Evolutionary conservation across 2,797 vertebrate species (phyloP), one percentile per base, ranked within the genome.

Genomic region (Muscicapa comitata): DNA sequence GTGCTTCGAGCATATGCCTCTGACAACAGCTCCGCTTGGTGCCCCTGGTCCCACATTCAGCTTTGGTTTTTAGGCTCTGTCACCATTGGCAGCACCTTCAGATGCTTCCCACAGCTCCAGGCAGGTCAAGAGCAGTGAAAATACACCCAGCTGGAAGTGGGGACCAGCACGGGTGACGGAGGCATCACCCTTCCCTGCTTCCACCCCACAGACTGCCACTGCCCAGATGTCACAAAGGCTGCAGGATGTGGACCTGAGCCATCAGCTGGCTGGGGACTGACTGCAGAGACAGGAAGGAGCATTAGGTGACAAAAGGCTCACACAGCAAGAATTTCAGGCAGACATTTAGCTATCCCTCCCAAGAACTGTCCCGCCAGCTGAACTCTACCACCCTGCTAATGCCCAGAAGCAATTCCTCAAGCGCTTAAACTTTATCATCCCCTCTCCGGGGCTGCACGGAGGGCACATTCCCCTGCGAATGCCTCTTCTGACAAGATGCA

Each of bases 1-100:
- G 15, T 58, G 78, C 84, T 40, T 33, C 91, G 28, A 93, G 93
- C 96, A 88, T 94, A 94, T 88, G 95, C 75, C 85, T 94, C 90
- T 26, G 65, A 50, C 31, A 61, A 55, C 85, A 77, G 91, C 79
- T 72, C 67, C 0, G 0, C 33, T 48, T 23, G 24, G 73, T 37
- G 73, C 54, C 78, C 54, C 65, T 43, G 43, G 70, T 54, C 68
- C 72, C 6, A 9, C 13, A 11, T 40, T 2, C 87, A 65, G 33
- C 48, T 83, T 71, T 37, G 72, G 51, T 80, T 91, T 90, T 75
- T 43, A 63, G 57, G 87, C 50, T 70, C 75, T 47, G 35, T 42
- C 72, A 53, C 48, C 75, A 26, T 0, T 3, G 4, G 17, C 35
- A 79, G 71, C 37, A 72, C n/a, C 65, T 53, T 63, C 85, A 50